Conservation (phyloP, 1,140 invertebrate species). For the Pogonomyrmex californicus region DNA sequence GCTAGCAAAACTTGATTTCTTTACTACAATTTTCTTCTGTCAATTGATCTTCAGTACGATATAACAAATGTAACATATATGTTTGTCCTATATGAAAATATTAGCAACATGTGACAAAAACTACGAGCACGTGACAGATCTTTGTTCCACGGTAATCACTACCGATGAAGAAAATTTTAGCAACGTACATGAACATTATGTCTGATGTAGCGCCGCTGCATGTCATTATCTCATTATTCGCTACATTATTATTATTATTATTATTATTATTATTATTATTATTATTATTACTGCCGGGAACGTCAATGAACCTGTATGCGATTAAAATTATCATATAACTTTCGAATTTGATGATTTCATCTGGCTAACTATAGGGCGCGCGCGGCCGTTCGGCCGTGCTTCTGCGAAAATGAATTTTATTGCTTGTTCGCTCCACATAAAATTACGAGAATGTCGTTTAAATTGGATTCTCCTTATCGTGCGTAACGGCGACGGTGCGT, state of each 20-base stretch:
- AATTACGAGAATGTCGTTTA: conserved; percentile 72
- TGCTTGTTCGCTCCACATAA: conserved; percentile 54
- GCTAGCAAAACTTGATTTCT: background rate
- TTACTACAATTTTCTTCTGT: background rate
- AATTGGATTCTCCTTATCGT: conserved; percentile 73
- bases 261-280: conserved; percentile 44
- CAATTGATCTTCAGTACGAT: background rate
- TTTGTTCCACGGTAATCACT: background rate
- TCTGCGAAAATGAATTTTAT: conserved; percentile 54
- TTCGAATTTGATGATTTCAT: conserved; percentile 57
- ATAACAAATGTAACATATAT: background rate
- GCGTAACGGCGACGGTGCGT: conserved; percentile 35
- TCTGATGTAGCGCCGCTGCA: background rate
- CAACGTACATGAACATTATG: background rate
- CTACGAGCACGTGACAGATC: background rate
- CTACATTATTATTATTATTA: conserved; percentile 28
- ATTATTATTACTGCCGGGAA: conserved; percentile 21
- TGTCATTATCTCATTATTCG: conserved; percentile 38
- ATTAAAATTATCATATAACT: conserved; percentile 53
- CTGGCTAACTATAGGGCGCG: conserved; percentile 44
- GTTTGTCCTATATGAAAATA: background rate
- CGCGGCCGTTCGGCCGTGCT: conserved; percentile 1
- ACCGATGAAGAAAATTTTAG: background rate
- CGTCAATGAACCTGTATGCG: conserved; percentile 27
- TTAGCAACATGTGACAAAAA: background rate